Base-by-base conservation (phyloP, 2,888 invertebrate genomes). In the Podotricha telesiphe region DNA sequence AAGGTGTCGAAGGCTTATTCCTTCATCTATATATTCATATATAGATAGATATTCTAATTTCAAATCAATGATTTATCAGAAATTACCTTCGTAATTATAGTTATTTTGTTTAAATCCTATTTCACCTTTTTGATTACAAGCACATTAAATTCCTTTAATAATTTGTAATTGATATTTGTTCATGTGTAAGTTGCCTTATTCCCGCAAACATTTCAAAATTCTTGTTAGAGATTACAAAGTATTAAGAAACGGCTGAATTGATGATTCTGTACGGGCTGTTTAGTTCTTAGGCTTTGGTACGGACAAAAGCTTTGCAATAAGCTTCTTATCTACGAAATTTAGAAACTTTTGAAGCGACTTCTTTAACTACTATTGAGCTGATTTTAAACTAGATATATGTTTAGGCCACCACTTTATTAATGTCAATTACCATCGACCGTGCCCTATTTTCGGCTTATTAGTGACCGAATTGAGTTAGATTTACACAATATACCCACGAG, bases 191-290 rank as follows among this genome's bases (percentile, higher is more conserved):
- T n/a, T 20, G 19, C 40, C 50, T 20, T 59, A 40, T 62, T 53
- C 47, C 17, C 53, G 15, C 13, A 56, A 63, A 40, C 40, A 48
- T 50, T 56, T 7, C 19, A 6, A 48, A 56, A 55, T 47, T 53
- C 62, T 47, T 37, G 62, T 48, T 19, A 47, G 55, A 68, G 62
- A 68, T 68, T 42, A 68, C 63, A 48, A 63, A 56, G 62, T 56
- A 63, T 63, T 63, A 68, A 20, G 56, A 62, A 56, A 64, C 56
- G 47, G 40, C 40, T 64, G 48, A 63, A 56, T 63, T 50, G 56
- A 48, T 68, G 47, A 48, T 56, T 48, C 19, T 13, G 37, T 37
- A 15, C 28, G 28, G 51, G 45, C 66, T 37, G 55, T 56, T 68
- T 56, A 13, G 47, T 47, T 47, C 40, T 56, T 40, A 62, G 47